Base-by-base conservation (phyloP, 1,140 invertebrate species). In the Elysia chlorotica region DNA sequence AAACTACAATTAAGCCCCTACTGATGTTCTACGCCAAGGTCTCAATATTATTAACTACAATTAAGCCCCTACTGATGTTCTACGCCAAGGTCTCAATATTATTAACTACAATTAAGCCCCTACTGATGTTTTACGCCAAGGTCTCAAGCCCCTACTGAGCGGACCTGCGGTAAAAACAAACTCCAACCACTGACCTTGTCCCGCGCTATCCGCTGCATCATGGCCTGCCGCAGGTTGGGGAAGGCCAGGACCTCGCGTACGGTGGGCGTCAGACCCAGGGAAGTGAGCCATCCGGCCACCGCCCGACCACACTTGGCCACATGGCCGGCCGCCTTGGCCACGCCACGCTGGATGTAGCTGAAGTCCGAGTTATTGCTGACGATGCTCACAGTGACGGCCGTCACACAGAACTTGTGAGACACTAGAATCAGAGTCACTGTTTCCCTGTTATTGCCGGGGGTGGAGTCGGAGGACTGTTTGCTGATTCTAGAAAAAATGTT, bases 381-480 rank as follows among this genome's bases (percentile, higher is more conserved):
- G 35, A 37, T 69, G 54, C 54, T 69, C 23, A 69, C 33, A 31
- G 67, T 59, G 10, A 69, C 54, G 17, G 59, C 23, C 2, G 67
- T 69, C 19, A 69, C 23, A 38, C 21, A 17, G 35, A 69, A 69
- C 54, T 2, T 4, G 17, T 23, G 10, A n/a, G 67, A 69, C 35
- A 69, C n/a, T 31, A 69, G 54, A 41, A 68, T 23, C 14, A 69
- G 35, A 0, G 56, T 69, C 53, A 69, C 67, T 23, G 54, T 57
- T 53, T 69, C 41, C 41, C n/a, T n/a, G 10, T 48, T 48, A 48
- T 48, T 10, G 41, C n/a, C n/a, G n/a, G n/a, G n/a, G n/a, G n/a
- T n/a, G n/a, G n/a, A n/a, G n/a, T n/a, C n/a, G n/a, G n/a, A n/a
- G n/a, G n/a, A n/a, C n/a, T n/a, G n/a, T n/a, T n/a, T n/a, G n/a